phyloP scores from a whole-genome alignment of 2,888 invertebrate species.

The Micoletzkya japonica region DNA sequence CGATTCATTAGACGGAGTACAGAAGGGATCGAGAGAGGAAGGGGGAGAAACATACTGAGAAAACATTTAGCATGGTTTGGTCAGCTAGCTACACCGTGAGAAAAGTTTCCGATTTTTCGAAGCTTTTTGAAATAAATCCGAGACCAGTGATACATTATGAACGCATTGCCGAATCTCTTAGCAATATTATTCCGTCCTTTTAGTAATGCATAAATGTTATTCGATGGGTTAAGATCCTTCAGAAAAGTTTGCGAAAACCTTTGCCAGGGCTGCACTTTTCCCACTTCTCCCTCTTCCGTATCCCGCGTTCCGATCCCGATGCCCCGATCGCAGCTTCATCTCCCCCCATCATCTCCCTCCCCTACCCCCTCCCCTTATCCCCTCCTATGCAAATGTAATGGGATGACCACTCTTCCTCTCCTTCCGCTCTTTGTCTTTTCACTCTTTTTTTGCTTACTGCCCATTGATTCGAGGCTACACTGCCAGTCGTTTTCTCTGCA shows the following conservation, averaged over 20 bases:
- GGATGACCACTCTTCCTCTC: background rate
- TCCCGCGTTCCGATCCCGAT: too few species aligned
- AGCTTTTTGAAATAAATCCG: background rate
- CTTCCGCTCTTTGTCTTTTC: background rate
- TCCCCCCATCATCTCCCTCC: background rate
- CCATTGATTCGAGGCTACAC: background rate
- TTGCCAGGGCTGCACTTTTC: too few species aligned
- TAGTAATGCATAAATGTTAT: too few species aligned
- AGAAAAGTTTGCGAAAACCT: too few species aligned
- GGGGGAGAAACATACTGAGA: background rate
- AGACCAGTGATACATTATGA: too few species aligned
- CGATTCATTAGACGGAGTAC: too few species aligned
- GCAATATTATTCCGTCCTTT: too few species aligned
- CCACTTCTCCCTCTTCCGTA: too few species aligned
- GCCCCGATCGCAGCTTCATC: too few species aligned
- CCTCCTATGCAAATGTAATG: slow-evolving; percentile 14
- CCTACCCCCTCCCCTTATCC: background rate
- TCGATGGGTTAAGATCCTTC: too few species aligned
- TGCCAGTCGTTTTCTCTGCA: slow-evolving; percentile 5
- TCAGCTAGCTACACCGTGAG: background rate
- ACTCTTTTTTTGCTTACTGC: background rate
- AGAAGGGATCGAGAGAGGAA: slow-evolving; percentile 2
- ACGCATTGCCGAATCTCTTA: too few species aligned
- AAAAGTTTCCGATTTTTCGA: background rate
- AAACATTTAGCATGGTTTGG: background rate